phyloP scores from a whole-genome alignment of 2,888 invertebrate genomes.

The Drosophila ustulata region DNA sequence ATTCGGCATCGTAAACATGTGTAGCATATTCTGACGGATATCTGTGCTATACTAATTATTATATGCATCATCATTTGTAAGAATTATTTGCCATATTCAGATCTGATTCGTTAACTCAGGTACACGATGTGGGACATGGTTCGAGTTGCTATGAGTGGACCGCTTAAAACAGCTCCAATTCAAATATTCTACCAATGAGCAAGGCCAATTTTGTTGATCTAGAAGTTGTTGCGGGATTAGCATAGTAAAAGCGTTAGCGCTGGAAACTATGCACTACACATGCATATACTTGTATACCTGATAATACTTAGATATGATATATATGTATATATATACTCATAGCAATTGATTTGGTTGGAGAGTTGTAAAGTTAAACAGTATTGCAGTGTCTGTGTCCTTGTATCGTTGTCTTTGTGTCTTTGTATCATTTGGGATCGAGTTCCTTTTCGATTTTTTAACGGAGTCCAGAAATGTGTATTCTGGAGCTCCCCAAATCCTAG shows the following conservation, averaged over 20 bases:
- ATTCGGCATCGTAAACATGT: background rate
- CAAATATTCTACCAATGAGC: conserved; percentile 30
- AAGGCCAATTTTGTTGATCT: conserved; percentile 24
- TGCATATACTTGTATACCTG: conserved; percentile 13
- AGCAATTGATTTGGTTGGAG: conserved; percentile 14
- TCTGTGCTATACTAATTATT: background rate
- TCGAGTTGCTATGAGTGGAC: background rate
- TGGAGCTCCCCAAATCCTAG: conserved; percentile 85
- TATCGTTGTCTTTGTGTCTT: conserved; percentile 6
- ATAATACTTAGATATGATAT: conserved; percentile 23
- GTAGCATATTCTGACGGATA: background rate
- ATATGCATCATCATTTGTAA: background rate
- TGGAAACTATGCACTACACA: conserved; percentile 19
- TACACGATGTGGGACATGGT: conserved; percentile 3
- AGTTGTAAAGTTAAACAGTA: conserved; percentile 6
- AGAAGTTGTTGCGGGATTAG: background rate
- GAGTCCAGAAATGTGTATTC: conserved; percentile 83
- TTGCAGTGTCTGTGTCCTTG: conserved; percentile 22
- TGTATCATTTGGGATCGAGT: conserved; percentile 6
- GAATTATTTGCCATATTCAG: background rate
- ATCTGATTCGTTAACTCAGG: conserved; percentile 10
- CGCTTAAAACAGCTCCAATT: conserved; percentile 6
- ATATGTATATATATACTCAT: conserved; percentile 6
- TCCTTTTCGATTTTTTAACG: conserved; percentile 70
- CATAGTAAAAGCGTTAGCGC: conserved; percentile 7